Percentiles rank a stretch among this genome's conserved stretches.
phyloP scores from a whole-genome alignment of 2,113 vertebrate genomes.

The Otolemur garnettii region DNA sequence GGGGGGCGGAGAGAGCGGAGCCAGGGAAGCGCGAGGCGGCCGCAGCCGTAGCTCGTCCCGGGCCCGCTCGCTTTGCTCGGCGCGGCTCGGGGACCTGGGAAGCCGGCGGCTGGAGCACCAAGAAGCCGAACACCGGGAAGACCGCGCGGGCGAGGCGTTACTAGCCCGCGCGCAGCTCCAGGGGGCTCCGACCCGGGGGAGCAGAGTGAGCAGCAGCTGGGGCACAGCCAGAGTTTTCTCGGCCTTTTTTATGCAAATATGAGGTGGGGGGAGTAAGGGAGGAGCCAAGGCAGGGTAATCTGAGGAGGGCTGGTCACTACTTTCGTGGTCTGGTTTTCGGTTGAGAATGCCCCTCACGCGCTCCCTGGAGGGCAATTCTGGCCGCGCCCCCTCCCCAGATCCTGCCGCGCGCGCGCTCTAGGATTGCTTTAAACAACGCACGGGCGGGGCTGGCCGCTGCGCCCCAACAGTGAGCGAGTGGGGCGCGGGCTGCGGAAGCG shows the following conservation, averaged over 20 bases:
- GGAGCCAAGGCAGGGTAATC: constrained; percentile 86
- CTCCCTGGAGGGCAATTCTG: constrained; percentile 77
- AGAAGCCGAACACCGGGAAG: background rate
- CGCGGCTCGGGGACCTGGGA: background rate
- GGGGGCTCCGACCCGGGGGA: constrained; percentile 76
- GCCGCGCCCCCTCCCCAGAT: constrained; percentile 35
- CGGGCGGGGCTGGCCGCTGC: background rate
- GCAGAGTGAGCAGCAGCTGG: constrained; percentile 80
- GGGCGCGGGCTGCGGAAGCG: background rate
- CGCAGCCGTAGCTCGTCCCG: background rate
- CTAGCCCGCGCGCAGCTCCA: constrained; percentile 70
- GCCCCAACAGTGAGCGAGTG: constrained; percentile 67
- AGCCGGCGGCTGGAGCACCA: background rate
- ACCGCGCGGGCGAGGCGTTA: background rate
- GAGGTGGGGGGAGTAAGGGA: constrained; percentile 85
- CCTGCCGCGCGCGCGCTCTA: constrained; percentile 22
- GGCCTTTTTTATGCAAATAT: constrained; percentile 89
- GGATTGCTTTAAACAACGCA: background rate
- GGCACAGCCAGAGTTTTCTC: constrained; percentile 82
- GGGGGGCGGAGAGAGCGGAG: background rate
- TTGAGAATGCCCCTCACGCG: constrained; percentile 82
- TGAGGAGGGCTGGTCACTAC: constrained; percentile 87
- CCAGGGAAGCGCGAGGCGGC: constrained; percentile 3
- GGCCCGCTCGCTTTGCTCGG: constrained; percentile 64
- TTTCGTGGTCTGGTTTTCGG: constrained; percentile 76